These are phyloP conservation scores for Ailuropoda melanoleuca DNA, from an alignment of 2,113 vertebrate species.

Conservation along the genomic window DNA sequence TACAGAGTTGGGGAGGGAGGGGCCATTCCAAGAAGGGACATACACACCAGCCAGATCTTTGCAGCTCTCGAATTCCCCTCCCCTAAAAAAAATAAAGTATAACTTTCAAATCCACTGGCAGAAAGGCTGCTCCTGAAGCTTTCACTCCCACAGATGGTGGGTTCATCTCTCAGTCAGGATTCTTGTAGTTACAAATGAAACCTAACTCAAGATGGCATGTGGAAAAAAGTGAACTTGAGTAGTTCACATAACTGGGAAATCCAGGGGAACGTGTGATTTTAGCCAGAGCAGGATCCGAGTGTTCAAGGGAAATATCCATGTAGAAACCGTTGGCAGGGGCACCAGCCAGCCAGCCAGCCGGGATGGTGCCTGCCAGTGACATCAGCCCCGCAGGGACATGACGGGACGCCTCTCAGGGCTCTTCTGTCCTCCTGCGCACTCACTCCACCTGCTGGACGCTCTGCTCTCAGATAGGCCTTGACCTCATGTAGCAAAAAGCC, in stretches of 20 bases:
- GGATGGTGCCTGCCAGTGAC: neutral
- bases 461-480: neutral
- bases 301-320: neutral
- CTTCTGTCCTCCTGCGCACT: neutral
- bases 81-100: neutral
- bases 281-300: neutral
- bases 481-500: neutral
- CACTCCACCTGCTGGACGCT: accelerated
- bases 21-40: neutral
- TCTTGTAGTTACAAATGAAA: neutral
- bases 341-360: neutral
- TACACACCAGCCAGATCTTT: neutral
- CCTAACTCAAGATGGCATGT: neutral
- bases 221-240: accelerated
- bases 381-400: accelerated
- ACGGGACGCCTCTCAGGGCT: neutral
- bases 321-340: neutral
- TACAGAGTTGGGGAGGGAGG: neutral
- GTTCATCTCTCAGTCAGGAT: neutral
- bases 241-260: neutral
- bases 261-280: neutral
- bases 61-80: neutral
- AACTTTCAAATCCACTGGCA: neutral
- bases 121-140: neutral
- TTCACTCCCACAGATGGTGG: neutral